Evolutionary conservation across 2,797 vertebrate genomes (phyloP).

Genomic region (Pantherophis alleghaniensis): DNA sequence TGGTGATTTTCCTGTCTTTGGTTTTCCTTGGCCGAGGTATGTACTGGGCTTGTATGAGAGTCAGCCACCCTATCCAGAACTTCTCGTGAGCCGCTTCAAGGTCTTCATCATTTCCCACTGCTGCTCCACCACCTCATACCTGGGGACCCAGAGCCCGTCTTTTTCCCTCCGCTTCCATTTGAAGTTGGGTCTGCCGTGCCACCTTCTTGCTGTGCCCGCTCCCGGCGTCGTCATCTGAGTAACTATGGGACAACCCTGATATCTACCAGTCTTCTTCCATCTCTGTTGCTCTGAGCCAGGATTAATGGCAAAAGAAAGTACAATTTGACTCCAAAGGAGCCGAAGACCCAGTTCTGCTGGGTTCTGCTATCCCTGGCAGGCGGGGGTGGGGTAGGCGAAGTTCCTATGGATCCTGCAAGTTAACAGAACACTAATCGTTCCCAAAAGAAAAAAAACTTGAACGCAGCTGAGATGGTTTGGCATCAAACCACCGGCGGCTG

Average conservation of each 20-base stretch:
- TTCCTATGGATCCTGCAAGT: background rate
- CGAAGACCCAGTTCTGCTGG: background rate
- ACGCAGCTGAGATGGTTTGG: background rate
- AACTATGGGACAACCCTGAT: background rate
- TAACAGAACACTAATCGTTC: background rate
- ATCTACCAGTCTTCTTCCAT: background rate
- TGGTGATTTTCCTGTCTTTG: slow-evolving; percentile 81
- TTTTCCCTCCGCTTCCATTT: background rate
- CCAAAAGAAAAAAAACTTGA: background rate
- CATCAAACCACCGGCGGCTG: background rate
- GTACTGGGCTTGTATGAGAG: slow-evolving; percentile 92
- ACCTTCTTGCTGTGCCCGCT: background rate
- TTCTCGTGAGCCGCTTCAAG: slow-evolving; percentile 73
- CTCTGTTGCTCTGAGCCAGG: background rate
- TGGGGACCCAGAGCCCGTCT: background rate
- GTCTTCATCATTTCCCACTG: background rate
- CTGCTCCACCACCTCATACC: background rate
- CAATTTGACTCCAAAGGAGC: background rate
- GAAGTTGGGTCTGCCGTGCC: background rate
- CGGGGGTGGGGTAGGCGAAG: too few relatives aligned
- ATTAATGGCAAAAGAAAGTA: background rate
- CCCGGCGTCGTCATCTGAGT: background rate
- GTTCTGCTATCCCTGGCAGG: background rate
- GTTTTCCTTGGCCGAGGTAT: slow-evolving; percentile 84
- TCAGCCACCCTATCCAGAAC: slow-evolving; percentile 91